Base-by-base conservation (phyloP, 92 coral and sea anemone species). In the Epizoanthus illoricatus region DNA sequence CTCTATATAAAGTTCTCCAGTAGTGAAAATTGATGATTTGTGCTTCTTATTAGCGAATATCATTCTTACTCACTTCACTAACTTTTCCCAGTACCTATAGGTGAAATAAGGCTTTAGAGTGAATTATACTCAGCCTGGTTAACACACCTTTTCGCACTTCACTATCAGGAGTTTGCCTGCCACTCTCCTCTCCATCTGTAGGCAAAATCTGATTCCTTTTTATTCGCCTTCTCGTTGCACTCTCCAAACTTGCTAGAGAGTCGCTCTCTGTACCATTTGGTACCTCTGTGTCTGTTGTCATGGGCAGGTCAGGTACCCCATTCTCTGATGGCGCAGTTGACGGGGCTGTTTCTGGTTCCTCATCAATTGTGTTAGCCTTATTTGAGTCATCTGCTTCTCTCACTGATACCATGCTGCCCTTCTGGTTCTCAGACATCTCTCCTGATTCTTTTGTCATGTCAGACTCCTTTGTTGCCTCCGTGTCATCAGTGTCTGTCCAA, bases 151-250 rank as follows among this genome's bases (percentile, higher is more conserved):
- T 93, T 85, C 88, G 87, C 43, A 90, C 84, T 61, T 91, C 94
- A 87, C 94, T 93, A n/a, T 95, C 98, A 57, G 99, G 99, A 41
- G 99, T 93, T 74, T 89, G 98, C 19, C 94, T 80, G 21, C 99
- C 96, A 84, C 97, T 93, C 24, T 93, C 98, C 61, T 93, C 99
- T 0, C 88, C 98, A 78, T 97, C 94, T 69, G 91, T 89, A 0
- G 99, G 99, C 3, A 89, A 92, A 47, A 97, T 92, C 24, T 97
- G 86, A 56, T 97, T 97, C 74, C 91, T 92, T 76, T 97, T 97
- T 59, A 97, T 85, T 63, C 87, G 90, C 61, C 91, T 60, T 63
- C 89, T 73, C 68, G 93, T 81, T n/a, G 84, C 92, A 85, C 98
- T 93, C 59, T 93, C 97, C 68, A 90, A 78, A 64, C 97, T 97